Conservation (phyloP, 2,888 invertebrate species). For the Alitta virens region DNA sequence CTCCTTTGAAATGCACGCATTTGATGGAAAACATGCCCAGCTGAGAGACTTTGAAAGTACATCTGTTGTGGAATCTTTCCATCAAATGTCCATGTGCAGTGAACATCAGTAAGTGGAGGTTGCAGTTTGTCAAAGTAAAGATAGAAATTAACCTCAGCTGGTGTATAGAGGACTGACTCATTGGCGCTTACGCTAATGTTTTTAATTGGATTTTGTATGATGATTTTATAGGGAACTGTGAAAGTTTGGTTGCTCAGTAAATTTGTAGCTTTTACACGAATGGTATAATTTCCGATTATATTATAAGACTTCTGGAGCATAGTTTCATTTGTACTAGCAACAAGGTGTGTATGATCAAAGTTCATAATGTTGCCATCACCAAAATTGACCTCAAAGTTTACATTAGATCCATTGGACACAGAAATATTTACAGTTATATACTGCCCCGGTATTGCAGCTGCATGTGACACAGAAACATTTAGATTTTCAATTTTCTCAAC, state of each 20-base stretch:
- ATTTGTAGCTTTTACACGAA: background rate
- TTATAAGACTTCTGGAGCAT: background rate
- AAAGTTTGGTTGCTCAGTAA: background rate
- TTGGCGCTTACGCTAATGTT: background rate
- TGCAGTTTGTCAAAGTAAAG: background rate
- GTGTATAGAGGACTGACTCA: background rate
- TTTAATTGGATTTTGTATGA: background rate
- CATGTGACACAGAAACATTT: background rate
- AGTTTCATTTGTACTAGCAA: background rate
- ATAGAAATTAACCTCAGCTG: background rate
- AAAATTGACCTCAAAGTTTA: background rate
- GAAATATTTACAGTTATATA: background rate
- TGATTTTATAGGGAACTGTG: background rate
- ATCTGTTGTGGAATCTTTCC: background rate
- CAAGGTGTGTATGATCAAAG: background rate
- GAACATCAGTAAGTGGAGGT: background rate
- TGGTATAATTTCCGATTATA: background rate
- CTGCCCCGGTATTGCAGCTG: background rate
- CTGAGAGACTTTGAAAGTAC: background rate
- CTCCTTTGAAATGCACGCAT: background rate
- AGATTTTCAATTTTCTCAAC: background rate
- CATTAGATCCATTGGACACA: background rate
- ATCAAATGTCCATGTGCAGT: background rate
- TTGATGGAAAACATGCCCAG: background rate
- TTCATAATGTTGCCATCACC: background rate